These are phyloP conservation scores for Microtus ochrogaster DNA, from an alignment of 2,113 vertebrate species.

Conservation along the genomic window DNA sequence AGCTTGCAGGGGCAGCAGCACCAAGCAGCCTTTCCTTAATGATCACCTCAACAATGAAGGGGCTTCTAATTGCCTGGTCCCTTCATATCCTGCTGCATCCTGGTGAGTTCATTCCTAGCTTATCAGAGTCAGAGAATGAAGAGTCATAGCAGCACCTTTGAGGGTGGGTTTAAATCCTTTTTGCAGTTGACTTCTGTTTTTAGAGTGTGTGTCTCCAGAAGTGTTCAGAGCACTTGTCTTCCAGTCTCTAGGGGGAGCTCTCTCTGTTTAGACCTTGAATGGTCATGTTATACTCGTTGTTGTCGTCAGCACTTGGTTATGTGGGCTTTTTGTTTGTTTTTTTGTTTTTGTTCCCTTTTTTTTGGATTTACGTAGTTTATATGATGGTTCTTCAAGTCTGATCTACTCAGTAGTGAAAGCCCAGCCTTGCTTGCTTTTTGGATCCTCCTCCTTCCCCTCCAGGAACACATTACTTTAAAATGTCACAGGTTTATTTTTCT, in stretches of 20 bases:
- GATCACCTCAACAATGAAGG: no score
- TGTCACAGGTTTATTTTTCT: neutral
- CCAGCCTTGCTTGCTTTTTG: neutral
- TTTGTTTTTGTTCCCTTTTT: neutral
- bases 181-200: neutral
- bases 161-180: neutral
- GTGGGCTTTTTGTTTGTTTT: no score
- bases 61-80: neutral
- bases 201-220: neutral
- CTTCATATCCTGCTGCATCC: neutral
- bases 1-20: neutral
- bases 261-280: neutral
- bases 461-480: neutral
- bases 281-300: neutral
- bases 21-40: neutral
- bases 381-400: neutral
- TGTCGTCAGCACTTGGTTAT: neutral
- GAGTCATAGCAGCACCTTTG: neutral
- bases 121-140: neutral
- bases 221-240: no score
- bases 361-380: neutral
- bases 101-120: neutral
- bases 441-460: neutral
- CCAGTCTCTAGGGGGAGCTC: neutral
- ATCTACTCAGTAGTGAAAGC: neutral